phyloP scores from a whole-genome alignment of 2,888 invertebrate species.

The Conops quadrifasciatus region DNA sequence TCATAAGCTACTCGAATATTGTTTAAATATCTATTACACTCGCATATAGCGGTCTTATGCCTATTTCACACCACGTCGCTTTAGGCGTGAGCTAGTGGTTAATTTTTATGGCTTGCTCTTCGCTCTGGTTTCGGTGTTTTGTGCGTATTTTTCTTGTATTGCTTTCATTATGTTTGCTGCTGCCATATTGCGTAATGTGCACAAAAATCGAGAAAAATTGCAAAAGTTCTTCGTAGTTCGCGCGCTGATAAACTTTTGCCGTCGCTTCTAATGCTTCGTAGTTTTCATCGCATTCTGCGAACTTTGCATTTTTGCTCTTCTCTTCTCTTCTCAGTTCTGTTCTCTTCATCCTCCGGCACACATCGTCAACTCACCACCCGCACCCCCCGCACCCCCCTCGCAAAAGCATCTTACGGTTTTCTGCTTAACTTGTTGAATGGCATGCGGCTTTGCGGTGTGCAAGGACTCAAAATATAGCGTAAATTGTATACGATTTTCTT shows the following conservation, averaged over 20 bases:
- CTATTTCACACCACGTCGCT: not conserved
- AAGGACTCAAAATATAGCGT: slow-evolving; percentile 25
- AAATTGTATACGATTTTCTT: not conserved
- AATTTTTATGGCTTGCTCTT: not conserved
- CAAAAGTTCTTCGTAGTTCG: slow-evolving; percentile 32
- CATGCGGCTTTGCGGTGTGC: slow-evolving; percentile 31
- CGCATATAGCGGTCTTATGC: no score
- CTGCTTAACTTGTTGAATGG: slow-evolving; percentile 47
- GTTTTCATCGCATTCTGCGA: slow-evolving; percentile 7
- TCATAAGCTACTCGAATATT: no score
- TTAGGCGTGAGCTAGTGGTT: slow-evolving; percentile 6
- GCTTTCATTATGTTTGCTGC: not conserved
- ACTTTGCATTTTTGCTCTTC: not conserved
- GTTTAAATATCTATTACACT: no score
- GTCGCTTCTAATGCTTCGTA: slow-evolving; percentile 17
- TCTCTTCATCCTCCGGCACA: not conserved
- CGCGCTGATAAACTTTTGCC: slow-evolving; percentile 30
- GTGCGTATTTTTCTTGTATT: not conserved
- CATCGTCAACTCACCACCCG: no score
- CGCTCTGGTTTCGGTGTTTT: no score
- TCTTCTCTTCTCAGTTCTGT: not conserved
- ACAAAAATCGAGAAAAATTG: slow-evolving; percentile 38
- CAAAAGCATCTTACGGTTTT: no score
- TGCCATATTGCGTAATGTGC: slow-evolving; percentile 36
- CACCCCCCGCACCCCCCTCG: no score